These are phyloP conservation scores for Murina feae DNA, from an alignment of 2,113 vertebrate genomes.

Conservation along the genomic window DNA sequence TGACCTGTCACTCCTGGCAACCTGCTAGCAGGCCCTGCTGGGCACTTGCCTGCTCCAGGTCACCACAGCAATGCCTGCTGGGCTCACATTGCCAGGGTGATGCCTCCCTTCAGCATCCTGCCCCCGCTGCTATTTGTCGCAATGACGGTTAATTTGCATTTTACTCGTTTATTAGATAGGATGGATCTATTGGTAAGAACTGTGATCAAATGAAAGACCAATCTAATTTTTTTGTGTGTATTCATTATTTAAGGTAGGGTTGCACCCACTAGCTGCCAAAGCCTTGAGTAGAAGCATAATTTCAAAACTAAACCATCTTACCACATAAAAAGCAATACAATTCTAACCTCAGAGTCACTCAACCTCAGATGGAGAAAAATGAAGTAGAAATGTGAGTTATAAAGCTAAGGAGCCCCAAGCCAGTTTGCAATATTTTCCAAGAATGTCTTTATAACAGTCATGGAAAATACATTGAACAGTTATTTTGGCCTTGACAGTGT, in stretches of 20 bases:
- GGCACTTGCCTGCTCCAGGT: too few relatives aligned
- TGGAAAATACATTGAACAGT: slow-evolving; percentile 40
- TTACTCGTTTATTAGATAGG: too few relatives aligned
- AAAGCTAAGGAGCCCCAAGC: slow-evolving; percentile 24
- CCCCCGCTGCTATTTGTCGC: too few relatives aligned
- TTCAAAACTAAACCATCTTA: slow-evolving; percentile 41
- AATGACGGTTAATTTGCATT: too few relatives aligned
- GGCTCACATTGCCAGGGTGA: too few relatives aligned
- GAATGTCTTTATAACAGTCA: slow-evolving; percentile 29
- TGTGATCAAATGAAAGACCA: background rate
- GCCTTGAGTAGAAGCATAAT: slow-evolving; percentile 26
- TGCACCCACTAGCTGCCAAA: slow-evolving; percentile 2
- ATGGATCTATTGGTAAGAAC: background rate
- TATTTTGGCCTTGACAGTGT: slow-evolving; percentile 46
- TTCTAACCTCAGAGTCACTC: slow-evolving; percentile 54
- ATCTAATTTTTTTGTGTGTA: background rate
- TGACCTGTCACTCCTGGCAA: too few relatives aligned
- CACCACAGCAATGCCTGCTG: too few relatives aligned
- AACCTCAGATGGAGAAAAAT: slow-evolving; percentile 39
- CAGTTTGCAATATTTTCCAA: slow-evolving; percentile 52
- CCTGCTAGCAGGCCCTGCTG: too few relatives aligned
- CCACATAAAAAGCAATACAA: slow-evolving; percentile 50
- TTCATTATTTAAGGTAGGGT: slow-evolving; percentile 20
- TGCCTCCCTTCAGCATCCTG: too few relatives aligned
- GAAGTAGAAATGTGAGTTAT: slow-evolving; percentile 45